These are phyloP conservation scores for Harmothoe impar DNA, from an alignment of 2,888 invertebrate genomes.

Conservation along the genomic window DNA sequence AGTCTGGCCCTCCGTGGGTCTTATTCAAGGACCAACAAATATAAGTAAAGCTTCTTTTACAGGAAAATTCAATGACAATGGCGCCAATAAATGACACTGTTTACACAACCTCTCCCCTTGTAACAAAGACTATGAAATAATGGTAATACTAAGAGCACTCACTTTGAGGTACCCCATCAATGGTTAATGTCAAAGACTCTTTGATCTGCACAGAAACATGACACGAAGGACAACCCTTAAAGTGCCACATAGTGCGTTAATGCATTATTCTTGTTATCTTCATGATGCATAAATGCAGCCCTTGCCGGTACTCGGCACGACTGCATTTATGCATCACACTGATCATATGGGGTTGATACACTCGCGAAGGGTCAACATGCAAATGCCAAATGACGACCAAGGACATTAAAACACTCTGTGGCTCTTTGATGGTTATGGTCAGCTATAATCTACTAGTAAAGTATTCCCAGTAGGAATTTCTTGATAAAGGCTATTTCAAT, in stretches of 20 bases:
- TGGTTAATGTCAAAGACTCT: background rate
- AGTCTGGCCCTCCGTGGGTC: background rate
- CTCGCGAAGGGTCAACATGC: no score
- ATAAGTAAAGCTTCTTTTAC: background rate
- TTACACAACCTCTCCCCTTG: background rate
- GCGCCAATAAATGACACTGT: background rate
- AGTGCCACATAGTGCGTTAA: background rate
- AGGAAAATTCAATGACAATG: background rate
- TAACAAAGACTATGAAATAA: background rate
- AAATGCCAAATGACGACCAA: no score
- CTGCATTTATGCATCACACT: background rate
- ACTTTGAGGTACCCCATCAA: background rate
- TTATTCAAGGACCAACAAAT: background rate
- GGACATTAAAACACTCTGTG: no score
- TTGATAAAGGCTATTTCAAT: no score
- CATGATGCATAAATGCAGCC: background rate
- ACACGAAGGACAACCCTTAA: no score
- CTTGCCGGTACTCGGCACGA: background rate
- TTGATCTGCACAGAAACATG: background rate
- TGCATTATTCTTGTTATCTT: no score
- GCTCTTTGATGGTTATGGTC: no score
- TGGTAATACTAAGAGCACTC: background rate
- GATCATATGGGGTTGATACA: no score
- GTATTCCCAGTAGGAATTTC: no score
- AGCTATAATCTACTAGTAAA: no score